Evolutionary conservation across 2,113 vertebrate genomes (phyloP), one percentile per base, ranked within the genome.

Genomic region (Cryptotis parvus): DNA sequence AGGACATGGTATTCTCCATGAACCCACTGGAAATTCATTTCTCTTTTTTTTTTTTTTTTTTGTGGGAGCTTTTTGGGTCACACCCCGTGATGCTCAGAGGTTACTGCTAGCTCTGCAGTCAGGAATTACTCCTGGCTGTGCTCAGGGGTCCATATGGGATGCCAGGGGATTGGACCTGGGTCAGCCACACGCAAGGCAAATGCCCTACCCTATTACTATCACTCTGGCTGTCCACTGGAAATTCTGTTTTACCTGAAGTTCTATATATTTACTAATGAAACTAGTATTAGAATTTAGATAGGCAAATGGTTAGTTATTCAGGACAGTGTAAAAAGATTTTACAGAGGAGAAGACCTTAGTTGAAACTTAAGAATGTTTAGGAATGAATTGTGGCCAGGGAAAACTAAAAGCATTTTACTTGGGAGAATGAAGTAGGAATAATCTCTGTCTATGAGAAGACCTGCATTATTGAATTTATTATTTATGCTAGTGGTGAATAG

Each of bases 161-260:
- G n/a, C n/a, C n/a, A n/a, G n/a, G n/a, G n/a, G n/a, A n/a, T n/a
- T n/a, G n/a, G n/a, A n/a, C n/a, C n/a, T n/a, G n/a, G n/a, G n/a
- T n/a, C n/a, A n/a, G n/a, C n/a, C n/a, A n/a, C n/a, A n/a, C n/a
- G n/a, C n/a, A n/a, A n/a, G n/a, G n/a, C n/a, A n/a, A n/a, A n/a
- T n/a, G n/a, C n/a, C n/a, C n/a, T n/a, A n/a, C n/a, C n/a, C n/a
- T n/a, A n/a, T n/a, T n/a, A n/a, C n/a, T n/a, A n/a, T n/a, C n/a
- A n/a, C n/a, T n/a, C n/a, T n/a, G n/a, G n/a, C n/a, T n/a, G n/a
- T n/a, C n/a, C n/a, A n/a, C n/a, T n/a, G n/a, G n/a, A n/a, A n/a
- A n/a, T n/a, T n/a, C n/a, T n/a, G 4, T 58, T 85, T 94, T 87
- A 78, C 69, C 92, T 92, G 80, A 77, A 87, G 73, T 70, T 89